Evolutionary conservation across 1,140 invertebrate species (phyloP), one percentile per base, ranked within the genome.

Genomic region (Kradibia gibbosae): DNA sequence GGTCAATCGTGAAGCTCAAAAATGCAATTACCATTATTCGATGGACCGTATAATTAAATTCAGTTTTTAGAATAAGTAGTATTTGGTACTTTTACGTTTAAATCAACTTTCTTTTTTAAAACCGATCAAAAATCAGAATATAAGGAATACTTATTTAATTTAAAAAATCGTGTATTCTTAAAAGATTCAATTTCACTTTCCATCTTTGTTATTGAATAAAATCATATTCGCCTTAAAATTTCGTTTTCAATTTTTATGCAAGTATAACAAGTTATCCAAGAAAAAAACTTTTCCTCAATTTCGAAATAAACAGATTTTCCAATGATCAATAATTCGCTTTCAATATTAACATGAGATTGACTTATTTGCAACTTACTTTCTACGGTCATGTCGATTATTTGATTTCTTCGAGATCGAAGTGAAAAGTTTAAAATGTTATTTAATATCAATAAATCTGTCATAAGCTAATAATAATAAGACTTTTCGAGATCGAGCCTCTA

Each of bases 11-110:
- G 34, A 67, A 67, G 62, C 28, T 67, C 34, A 67, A 67, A 67
- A 67, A 67, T 67, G 62, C 62, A 67, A 67, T 67, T 67, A 67
- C 62, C 62, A 39, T 67, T 67, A 67, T 39, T 67, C 62, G 28
- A 67, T 67, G 34, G 34, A 67, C 62, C 62, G 62, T 67, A 39
- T 67, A 67, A 67, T 67, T 67, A 67, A 67, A 67, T 67, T 39
- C 34, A 22, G 62, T 39, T 67, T 67, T 67, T 67, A 22, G 62
- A 15, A 10, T 39, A 39, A 0, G 31, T 20, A 28, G 60, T 62
- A 62, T 34, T 62, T 5, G 28, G 31, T 20, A 34, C 60, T 28
- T 13, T 62, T 31, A 62, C 17, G 13, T 28, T 62, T 28, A 62
- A 7, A 36, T 36, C 13, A 62, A 34, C 28, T 17, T 62, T 45